Base-by-base conservation (phyloP, 2,888 invertebrate species). In the Coenonympha arcania region DNA sequence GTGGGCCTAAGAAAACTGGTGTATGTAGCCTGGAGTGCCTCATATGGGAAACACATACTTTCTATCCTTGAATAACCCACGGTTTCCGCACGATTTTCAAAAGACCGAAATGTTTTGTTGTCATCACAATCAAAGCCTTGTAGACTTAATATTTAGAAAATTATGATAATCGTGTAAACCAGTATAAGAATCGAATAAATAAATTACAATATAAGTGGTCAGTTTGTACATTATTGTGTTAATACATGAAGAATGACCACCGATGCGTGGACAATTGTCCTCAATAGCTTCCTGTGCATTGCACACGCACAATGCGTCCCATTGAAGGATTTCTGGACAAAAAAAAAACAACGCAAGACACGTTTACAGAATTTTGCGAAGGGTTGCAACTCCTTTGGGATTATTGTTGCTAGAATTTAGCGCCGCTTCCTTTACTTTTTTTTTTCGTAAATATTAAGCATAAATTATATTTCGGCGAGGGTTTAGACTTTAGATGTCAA, bases 271-370 rank as follows among this genome's bases (percentile, higher is more conserved):
- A 79, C 79, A 79, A 80, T 80, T 70, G 74, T 41, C 60, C 71
- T 69, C 70, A 67, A 79, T 80, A 72, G 71, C 76, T 83, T 83
- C 80, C 82, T 79, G 73, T 57, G 68, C 70, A 73, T 70, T 75
- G 68, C 69, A 67, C 69, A 61, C 55, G 63, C 70, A 83, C 76
- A 82, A 80, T 79, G 70, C 51, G 34, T 26, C 44, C 60, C 78
- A 83, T 83, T 81, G 77, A 80, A 59, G 55, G 64, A 61, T 59
- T 62, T 59, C 61, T 61, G 68, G 64, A 69, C 69, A 73, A 76
- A 73, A 55, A 60, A 64, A 60, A 64, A 60, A 64, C 59, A 64
- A 61, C 58, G 60, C 61, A 58, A 58, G 60, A 50, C 54, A 59
- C 58, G 53, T 59, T 48, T 47, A 49, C 40, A 6, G 3, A 28